Percentiles rank a stretch among this genome's conserved stretches.
Evolutionary conservation across 1,140 invertebrate species (phyloP).

Genomic region (Anoplolepis gracilipes): DNA sequence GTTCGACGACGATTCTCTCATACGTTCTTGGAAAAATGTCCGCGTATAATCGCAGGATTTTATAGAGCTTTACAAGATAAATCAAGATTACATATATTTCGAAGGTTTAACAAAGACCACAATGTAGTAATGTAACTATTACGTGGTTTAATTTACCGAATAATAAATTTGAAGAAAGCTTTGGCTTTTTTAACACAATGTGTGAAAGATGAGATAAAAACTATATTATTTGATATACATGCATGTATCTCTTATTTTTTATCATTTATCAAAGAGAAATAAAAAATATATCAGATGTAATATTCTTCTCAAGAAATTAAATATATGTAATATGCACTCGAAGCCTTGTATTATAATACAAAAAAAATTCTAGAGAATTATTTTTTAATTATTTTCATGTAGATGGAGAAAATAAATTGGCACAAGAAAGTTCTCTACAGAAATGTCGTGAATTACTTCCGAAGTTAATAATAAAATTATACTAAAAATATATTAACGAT

Average conservation of each 20-base stretch:
- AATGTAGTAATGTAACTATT: slow-evolving; percentile 16
- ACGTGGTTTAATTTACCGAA: background rate
- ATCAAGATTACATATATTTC: background rate
- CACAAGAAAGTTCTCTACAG: background rate
- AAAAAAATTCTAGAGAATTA: background rate
- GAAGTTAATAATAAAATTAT: background rate
- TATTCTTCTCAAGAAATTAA: background rate
- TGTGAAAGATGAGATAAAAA: background rate
- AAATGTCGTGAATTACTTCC: background rate
- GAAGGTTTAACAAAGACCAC: slow-evolving; percentile 21
- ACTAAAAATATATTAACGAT: background rate
- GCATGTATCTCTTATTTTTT: background rate
- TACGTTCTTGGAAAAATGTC: slow-evolving; percentile 1
- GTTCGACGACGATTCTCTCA: slow-evolving; percentile 1
- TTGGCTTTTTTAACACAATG: background rate
- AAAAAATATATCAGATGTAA: background rate
- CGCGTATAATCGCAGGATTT: slow-evolving; percentile 16
- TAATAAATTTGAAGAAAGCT: background rate
- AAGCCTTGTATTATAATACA: background rate
- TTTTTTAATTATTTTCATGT: too few species aligned
- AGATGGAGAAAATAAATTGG: background rate
- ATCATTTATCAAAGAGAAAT: background rate
- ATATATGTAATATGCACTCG: background rate
- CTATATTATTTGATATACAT: background rate
- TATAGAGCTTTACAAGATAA: slow-evolving; percentile 10